Evolutionary conservation across 2,888 invertebrate genomes (phyloP).

Genomic region (Diachrysia chrysitis): DNA sequence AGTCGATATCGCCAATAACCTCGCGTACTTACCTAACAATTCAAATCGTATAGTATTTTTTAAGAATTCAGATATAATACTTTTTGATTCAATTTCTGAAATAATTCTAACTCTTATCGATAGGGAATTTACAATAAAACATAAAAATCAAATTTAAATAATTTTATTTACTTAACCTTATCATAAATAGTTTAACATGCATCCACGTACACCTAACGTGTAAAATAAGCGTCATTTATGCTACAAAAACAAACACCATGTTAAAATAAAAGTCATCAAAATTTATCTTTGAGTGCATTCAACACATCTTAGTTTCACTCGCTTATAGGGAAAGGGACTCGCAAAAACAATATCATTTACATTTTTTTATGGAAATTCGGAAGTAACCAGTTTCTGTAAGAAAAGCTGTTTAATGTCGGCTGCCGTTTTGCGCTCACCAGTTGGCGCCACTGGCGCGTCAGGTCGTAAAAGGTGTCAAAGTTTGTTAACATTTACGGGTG

Average conservation of each 20-base stretch:
- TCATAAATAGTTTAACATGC: slow-evolving; percentile 84
- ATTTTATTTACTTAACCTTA: slow-evolving; percentile 84
- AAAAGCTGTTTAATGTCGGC: background rate
- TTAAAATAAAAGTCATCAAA: slow-evolving; percentile 55
- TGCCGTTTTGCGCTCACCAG: too few relatives aligned
- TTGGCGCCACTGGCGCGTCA: too few relatives aligned
- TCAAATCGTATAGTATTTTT: too few relatives aligned
- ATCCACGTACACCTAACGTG: slow-evolving; percentile 80
- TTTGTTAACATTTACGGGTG: too few relatives aligned
- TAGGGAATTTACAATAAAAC: slow-evolving; percentile 31
- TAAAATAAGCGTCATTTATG: slow-evolving; percentile 80
- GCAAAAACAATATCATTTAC: background rate
- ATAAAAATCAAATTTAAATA: slow-evolving; percentile 73
- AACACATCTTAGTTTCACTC: background rate
- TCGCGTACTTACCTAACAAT: too few relatives aligned
- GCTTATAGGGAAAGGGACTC: background rate
- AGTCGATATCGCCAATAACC: too few relatives aligned
- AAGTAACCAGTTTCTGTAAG: background rate
- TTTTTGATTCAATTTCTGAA: too few relatives aligned
- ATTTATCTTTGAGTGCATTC: slow-evolving; percentile 43
- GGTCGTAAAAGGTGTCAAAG: too few relatives aligned
- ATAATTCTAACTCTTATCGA: too few relatives aligned
- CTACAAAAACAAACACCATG: slow-evolving; percentile 67
- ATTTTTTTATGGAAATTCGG: background rate
- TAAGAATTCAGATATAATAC: too few relatives aligned